phyloP scores from a whole-genome alignment of 2,888 invertebrate genomes.

The Subacronicta megacephala region DNA sequence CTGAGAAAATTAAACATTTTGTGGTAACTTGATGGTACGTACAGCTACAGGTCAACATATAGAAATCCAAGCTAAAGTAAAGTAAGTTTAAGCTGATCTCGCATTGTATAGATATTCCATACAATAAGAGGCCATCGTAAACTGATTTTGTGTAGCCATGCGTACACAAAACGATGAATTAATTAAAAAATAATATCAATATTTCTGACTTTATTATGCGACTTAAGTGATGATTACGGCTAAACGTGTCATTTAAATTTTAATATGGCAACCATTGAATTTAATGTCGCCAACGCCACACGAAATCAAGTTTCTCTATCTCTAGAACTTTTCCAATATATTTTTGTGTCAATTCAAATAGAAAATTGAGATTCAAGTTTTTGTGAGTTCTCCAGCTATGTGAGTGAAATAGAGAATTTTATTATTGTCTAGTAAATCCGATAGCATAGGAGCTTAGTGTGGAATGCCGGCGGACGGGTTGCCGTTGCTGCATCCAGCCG shows the following conservation, averaged over 20 bases:
- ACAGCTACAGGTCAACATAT: no score
- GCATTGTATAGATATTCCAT: no score
- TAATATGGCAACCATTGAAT: background rate
- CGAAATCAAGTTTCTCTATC: background rate
- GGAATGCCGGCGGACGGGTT: conserved; percentile 50
- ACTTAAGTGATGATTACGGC: conserved; percentile 2
- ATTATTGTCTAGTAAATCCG: conserved; percentile 34
- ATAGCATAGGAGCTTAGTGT: conserved; percentile 28
- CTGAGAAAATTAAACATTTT: no score
- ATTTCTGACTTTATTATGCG: background rate
- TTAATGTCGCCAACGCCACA: background rate
- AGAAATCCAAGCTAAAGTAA: no score
- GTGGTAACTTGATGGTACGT: no score
- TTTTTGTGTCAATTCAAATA: conserved; percentile 15
- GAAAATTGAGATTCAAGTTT: conserved; percentile 35
- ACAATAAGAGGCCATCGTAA: no score
- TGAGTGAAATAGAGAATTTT: conserved; percentile 44
- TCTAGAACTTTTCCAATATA: background rate
- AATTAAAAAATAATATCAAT: conserved; percentile 2
- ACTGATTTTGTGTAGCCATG: no score
- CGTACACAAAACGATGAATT: conserved; percentile 1
- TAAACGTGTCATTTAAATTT: conserved; percentile 1
- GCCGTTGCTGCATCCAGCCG: conserved; percentile 29
- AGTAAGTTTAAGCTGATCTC: no score
- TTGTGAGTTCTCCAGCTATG: conserved; percentile 19